Base-by-base conservation (phyloP, 1,140 invertebrate genomes). In the Drosophila persimilis region DNA sequence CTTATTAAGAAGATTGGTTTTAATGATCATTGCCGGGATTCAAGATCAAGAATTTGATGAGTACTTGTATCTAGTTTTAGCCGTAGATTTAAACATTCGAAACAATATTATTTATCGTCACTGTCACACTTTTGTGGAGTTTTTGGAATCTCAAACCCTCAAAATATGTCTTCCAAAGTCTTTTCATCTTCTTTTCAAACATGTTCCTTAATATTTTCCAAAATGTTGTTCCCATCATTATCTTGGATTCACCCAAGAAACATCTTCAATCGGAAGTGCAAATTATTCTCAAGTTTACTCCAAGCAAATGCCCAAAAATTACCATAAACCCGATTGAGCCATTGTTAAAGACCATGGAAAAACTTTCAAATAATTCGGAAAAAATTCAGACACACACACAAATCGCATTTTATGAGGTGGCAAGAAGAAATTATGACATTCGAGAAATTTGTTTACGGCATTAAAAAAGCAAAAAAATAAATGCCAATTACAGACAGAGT, bases 371-470 rank as follows among this genome's bases (percentile, higher is more conserved):
- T 44, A 64, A 39, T 39, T 39, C 35, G 11, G 3, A 13, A 39
- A 55, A 39, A 55, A 45, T 73, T 63, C 58, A 61, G 52, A 73
- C 59, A 73, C 47, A 60, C n/a, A 24, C 41, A 58, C 56, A 48
- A 47, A 46, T 9, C 24, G 41, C 24, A 44, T 55, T 45, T 48
- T 50, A 31, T 46, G 20, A 66, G 50, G 22, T 46, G 24, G 55
- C 35, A 26, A 26, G 11, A 46, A 35, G 51, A 88, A 83, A 88
- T 83, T 75, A 88, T 88, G 81, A 88, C 83, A 86, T 65, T 88
- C 74, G 64, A 77, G 43, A 79, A 83, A 86, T 83, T 88, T 88
- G 79, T 77, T 83, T 88, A 71, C 75, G 67, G 64, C 83, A 80
- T 59, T 78, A 69, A 57, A 70, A 48, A 39, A 7, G 4, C 11